Conservation (phyloP, 2,888 invertebrate genomes). For the Glaucopsyche alexis region DNA sequence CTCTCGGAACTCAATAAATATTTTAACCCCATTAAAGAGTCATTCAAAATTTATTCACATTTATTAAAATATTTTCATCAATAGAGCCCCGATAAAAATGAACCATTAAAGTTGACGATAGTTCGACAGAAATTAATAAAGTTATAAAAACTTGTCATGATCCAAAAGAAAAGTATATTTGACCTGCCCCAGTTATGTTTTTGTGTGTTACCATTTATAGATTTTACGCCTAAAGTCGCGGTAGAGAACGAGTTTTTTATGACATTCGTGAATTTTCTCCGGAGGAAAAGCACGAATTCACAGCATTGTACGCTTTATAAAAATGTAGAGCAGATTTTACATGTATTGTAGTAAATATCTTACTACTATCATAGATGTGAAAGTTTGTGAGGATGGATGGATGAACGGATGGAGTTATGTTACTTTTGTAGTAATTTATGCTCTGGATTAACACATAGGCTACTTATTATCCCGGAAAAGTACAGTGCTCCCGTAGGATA, state of each 20-base stretch:
- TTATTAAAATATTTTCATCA: background rate
- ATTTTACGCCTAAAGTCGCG: background rate
- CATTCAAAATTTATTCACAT: background rate
- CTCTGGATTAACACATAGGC: no score
- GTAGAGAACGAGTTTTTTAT: background rate
- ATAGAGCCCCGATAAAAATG: background rate
- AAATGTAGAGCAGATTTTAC: no score
- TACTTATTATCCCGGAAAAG: no score
- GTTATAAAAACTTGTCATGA: background rate
- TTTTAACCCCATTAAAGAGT: background rate
- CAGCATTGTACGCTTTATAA: no score
- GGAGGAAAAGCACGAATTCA: background rate
- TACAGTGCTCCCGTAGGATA: no score
- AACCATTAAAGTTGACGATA: background rate
- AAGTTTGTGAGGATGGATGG: no score
- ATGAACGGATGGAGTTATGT: no score
- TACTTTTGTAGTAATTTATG: no score
- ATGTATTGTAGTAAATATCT: no score
- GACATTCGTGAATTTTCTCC: constrained; percentile 7
- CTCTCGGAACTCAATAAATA: constrained; percentile 15
- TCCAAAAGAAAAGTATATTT: constrained; percentile 15
- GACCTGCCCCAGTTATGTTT: constrained; percentile 15
- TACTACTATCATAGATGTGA: no score
- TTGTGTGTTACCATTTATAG: constrained; percentile 19
- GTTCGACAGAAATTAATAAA: constrained; percentile 5